phyloP scores from a whole-genome alignment of 2,888 invertebrate species.

The Apamea epomidion region DNA sequence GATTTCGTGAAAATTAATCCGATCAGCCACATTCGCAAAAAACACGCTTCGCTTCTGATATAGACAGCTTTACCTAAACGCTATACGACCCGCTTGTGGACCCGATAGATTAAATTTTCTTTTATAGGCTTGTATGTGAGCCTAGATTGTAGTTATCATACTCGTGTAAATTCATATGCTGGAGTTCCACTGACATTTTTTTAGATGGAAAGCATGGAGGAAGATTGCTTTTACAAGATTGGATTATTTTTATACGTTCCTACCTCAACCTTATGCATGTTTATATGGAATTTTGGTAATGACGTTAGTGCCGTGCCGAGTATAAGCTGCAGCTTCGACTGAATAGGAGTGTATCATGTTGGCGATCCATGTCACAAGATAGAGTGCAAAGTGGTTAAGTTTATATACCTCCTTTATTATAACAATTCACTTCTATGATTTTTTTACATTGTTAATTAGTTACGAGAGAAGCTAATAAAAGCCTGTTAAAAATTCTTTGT shows the following conservation, averaged over 20 bases:
- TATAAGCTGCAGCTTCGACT: not conserved
- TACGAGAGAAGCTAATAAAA: no score
- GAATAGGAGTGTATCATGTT: not conserved
- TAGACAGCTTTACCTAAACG: constrained; percentile 59
- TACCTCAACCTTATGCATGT: not conserved
- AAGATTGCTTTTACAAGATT: constrained; percentile 35
- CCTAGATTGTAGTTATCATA: constrained; percentile 35
- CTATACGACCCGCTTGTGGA: constrained; percentile 52
- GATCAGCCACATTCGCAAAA: constrained; percentile 77
- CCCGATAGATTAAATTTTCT: constrained; percentile 59
- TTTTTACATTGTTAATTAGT: no score
- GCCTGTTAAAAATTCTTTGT: not conserved
- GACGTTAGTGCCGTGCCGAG: not conserved
- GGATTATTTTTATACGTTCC: constrained; percentile 26
- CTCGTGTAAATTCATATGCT: constrained; percentile 35
- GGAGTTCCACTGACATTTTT: constrained; percentile 34
- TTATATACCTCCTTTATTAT: not conserved
- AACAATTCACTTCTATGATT: no score
- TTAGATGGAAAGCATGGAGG: constrained; percentile 1
- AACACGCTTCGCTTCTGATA: constrained; percentile 63
- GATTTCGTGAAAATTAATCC: constrained; percentile 88
- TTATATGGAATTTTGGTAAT: not conserved
- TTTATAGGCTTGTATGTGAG: constrained; percentile 42
- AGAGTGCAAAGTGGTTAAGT: not conserved
- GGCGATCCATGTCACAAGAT: not conserved